Evolutionary conservation across 37 sponge, comb jelly and placozoan species (phyloP), one percentile per base, ranked within the genome.

Genomic region (Haliclona indistincta): DNA sequence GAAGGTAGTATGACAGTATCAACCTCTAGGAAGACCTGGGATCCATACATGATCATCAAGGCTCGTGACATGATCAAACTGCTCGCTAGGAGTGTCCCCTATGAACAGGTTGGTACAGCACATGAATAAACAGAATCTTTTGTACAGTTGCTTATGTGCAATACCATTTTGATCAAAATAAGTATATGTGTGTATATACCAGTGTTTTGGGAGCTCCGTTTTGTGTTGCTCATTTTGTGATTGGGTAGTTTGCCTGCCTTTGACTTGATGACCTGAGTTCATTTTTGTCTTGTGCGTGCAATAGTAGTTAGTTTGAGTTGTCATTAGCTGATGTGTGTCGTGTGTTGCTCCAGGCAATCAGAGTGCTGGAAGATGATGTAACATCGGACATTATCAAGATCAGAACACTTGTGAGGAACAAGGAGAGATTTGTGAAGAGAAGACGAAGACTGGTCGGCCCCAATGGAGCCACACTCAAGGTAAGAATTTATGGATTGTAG

Each of bases 361-460:
- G 89, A 1, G 80, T 95, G 15, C 58, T 96, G 37, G 82, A 91
- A 38, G 96, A 96, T 56, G 94, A 89, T 13, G 67, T 88, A 15
- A 82, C 91, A 0, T 93, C 89, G 80, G 99, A 99, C 60, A 76
- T 99, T 51, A 93, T 99, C 75, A 99, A 99, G 80, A 95, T 98
- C 32, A 72, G 93, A 11, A 86, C 95, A 15, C 64, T 99, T 13
- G 92, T 93, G 53, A 65, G 94, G 45, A 99, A 99, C 71, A 95
- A 86, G 86, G 94, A 96, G 71, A 74, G 99, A 35, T 99, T 99
- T 96, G 92, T 99, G 4, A 84, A 89, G 23, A 73, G 99, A 47
- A 47, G 96, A 49, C 96, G 93, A 80, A 44, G 99, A 20, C 84
- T 99, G 72, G 51, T 99, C 42, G 99, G 99, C 23, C 99, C 96